Base-by-base conservation (phyloP, 2,113 vertebrate species). In the Archilochus colubris region DNA sequence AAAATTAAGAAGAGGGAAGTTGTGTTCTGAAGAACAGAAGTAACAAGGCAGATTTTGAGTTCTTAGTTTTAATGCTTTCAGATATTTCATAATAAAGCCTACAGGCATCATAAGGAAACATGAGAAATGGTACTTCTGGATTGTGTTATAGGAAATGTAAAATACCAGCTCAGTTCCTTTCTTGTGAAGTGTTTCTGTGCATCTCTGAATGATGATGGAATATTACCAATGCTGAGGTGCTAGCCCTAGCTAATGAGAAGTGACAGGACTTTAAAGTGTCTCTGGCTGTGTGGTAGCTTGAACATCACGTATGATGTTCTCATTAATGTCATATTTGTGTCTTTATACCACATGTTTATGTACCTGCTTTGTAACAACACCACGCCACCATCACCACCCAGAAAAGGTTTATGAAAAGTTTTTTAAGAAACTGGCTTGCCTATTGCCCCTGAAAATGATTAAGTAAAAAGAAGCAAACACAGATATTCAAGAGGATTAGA, bases 171-270 rank as follows among this genome's bases (percentile, higher is more conserved):
- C 6, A 2, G 28, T 64, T 76, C 81, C 12, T 54, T 10, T 58
- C 0, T 0, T 25, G 2, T 27, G 5, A 7, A 27, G 13, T 40
- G 13, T 40, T 89, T 58, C 43, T 1, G 1, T 67, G 36, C 24
- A 59, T 69, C 21, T 73, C 46, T 81, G 61, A 62, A 30, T 84
- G 59, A n/a, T 22, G 31, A 17, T 2, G 10, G 23, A 4, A 23
- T 86, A 10, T 55, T 82, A n/a, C 14, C 20, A 43, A 23, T 28
- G 58, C 31, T 43, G 67, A 59, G 51, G 10, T 63, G 5, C 7
- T 25, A 43, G 22, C 24, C 55, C 30, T 20, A 16, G 7, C 2
- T 38, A 33, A 54, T 18, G 28, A 51, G 12, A 20, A 61, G 16
- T 8, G 8, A 43, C 38, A 81, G 24, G 3, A 31, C 4, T 54